Evolutionary conservation across 2,797 vertebrate genomes (phyloP), one percentile per base, ranked within the genome.

Genomic region (Pampus argenteus): DNA sequence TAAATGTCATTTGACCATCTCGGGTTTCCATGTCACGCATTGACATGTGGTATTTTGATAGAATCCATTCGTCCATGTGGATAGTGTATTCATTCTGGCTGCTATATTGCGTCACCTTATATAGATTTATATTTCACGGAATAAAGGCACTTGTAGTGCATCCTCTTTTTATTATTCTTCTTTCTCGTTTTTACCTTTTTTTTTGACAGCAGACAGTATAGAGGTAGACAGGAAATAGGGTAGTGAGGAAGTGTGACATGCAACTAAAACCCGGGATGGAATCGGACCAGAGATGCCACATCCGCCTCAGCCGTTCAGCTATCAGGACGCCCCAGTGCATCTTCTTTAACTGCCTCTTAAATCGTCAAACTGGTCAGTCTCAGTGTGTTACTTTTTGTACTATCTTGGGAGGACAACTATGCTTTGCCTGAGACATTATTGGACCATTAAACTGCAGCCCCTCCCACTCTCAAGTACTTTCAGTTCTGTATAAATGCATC

Each of bases 401-500:
- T 83, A 85, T 92, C 87, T 82, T 84, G 84, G 87, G 85, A 92
- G 86, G 90, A 92, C 91, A 90, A 86, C 85, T 88, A 81, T 87
- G 87, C 86, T 90, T 90, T 83, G 85, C 83, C 91, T 86, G 84
- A 92, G 89, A 93, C 90, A 91, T 94, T 93, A 93, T 91, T 91
- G 89, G 87, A 91, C 92, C 91, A 94, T 95, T 95, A 94, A 94
- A 93, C 88, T 49, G 50, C 88, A 56, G 75, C 91, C 90, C 90
- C 88, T 92, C 91, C 88, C 87, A 80, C 87, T 92, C 88, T 87
- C 83, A 89, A 90, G 91, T 91, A 90, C 93, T 94, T 90, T 94
- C 84, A 78, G 77, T 91, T 94, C 89, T 84, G 90, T 94, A 87
- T 93, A 93, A 94, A 95, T 94, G 93, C 91, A 90, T 86, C 57